A percentile compares a stretch with the other conserved stretches of the same genome.
phyloP scores from a whole-genome alignment of 2,797 vertebrate genomes.

The Acanthurus leucopareius region DNA sequence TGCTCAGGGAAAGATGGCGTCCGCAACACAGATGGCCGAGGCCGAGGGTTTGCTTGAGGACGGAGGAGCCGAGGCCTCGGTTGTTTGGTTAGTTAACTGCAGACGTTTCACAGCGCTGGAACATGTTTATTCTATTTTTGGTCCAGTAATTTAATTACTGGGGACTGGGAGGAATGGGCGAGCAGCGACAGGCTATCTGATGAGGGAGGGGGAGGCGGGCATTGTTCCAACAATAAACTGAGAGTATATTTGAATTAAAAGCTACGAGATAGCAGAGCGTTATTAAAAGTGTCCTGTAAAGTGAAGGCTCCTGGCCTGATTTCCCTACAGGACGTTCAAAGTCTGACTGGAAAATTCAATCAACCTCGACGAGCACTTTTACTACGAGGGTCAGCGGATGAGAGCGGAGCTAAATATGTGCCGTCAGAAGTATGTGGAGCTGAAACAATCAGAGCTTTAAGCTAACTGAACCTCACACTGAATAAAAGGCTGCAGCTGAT shows the following conservation, averaged over 20 bases:
- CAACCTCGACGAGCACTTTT: not conserved
- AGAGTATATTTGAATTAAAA: conserved; percentile 1
- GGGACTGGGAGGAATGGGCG: conserved; percentile 55
- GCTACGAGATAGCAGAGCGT: not conserved
- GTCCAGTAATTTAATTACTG: conserved; percentile 71
- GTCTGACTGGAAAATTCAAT: not conserved
- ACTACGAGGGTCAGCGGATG: not conserved
- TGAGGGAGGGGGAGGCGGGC: conserved; percentile 1
- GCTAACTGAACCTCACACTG: too few relatives aligned
- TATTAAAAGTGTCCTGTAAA: conserved; percentile 11
- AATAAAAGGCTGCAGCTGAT: too few relatives aligned
- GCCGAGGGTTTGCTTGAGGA: conserved; percentile 20
- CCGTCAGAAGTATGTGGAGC: not conserved
- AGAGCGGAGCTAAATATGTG: not conserved
- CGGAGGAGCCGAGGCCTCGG: conserved; percentile 20
- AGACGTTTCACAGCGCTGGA: conserved; percentile 61
- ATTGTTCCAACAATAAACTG: conserved; percentile 46
- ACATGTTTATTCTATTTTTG: conserved; percentile 65
- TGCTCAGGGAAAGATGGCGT: conserved; percentile 12
- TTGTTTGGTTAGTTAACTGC: conserved; percentile 59
- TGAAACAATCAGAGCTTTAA: not conserved
- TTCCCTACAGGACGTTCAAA: conserved; percentile 20
- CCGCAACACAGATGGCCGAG: conserved; percentile 31
- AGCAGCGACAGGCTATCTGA: conserved; percentile 56
- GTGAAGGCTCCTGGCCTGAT: conserved; percentile 16